These are phyloP conservation scores for Andrena dorsata DNA, from an alignment of 2,888 invertebrate genomes.

Conservation along the genomic window DNA sequence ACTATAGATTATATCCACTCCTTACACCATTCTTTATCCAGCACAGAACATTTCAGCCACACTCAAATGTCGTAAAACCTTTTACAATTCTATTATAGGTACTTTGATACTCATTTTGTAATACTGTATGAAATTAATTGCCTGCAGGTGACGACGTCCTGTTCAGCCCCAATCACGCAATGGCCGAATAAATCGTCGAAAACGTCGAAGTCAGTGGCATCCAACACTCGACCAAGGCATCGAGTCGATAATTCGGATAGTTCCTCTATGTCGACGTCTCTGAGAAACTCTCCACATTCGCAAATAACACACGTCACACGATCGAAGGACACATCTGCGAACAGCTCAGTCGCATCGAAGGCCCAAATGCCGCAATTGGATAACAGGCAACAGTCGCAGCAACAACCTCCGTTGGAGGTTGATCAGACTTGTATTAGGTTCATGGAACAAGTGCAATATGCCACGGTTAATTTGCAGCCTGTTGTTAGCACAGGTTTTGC, in stretches of 20 bases:
- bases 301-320: slow-evolving; percentile 67
- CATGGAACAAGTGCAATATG: slow-evolving; percentile 85
- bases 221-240: slow-evolving; percentile 70
- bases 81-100: background rate
- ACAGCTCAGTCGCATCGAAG: slow-evolving; percentile 66
- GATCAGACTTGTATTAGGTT: slow-evolving; percentile 75
- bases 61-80: background rate
- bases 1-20: too few species aligned
- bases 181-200: slow-evolving; percentile 84
- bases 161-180: slow-evolving; percentile 78
- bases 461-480: slow-evolving; percentile 87
- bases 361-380: slow-evolving; percentile 73
- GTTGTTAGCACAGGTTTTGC: slow-evolving; percentile 86
- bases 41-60: background rate
- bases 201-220: slow-evolving; percentile 71
- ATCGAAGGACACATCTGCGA: slow-evolving; percentile 63
- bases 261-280: slow-evolving; percentile 88
- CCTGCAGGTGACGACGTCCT: slow-evolving; percentile 61
- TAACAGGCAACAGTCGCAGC: slow-evolving; percentile 55
- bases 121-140: background rate
- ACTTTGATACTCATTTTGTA: background rate
- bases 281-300: slow-evolving; percentile 85
- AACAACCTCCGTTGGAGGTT: slow-evolving; percentile 76
- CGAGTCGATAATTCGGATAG: slow-evolving; percentile 86
- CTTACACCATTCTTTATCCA: background rate